phyloP scores from a whole-genome alignment of 2,113 vertebrate genomes.

The Oceanites oceanicus region DNA sequence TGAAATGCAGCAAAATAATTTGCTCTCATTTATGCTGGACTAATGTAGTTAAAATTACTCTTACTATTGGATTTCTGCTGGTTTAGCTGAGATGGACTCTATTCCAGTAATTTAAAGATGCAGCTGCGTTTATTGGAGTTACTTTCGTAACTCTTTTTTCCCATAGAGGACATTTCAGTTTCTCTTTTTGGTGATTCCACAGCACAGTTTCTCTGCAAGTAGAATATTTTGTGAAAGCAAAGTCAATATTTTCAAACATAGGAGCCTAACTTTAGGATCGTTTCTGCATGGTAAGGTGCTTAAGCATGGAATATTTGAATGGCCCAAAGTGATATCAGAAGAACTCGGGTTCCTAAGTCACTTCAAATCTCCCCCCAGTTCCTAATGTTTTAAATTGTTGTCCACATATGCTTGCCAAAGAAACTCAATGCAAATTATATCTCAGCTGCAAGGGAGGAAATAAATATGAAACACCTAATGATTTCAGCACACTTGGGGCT shows the following conservation, averaged over 20 bases:
- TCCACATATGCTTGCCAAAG: not conserved
- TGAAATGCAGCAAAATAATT: conserved; percentile 28
- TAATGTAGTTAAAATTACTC: not conserved
- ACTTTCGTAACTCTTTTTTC: not conserved
- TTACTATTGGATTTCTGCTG: conserved; percentile 5
- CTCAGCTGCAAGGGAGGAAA: conserved; percentile 21
- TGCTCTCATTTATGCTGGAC: conserved; percentile 26
- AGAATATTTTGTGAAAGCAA: not conserved
- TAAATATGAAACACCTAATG: conserved; percentile 40
- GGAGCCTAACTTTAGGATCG: not conserved
- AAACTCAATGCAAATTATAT: not conserved
- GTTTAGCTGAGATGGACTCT: not conserved
- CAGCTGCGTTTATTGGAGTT: not conserved
- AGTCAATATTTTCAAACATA: not conserved
- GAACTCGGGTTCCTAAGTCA: not conserved
- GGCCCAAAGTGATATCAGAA: not conserved
- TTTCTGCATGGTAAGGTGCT: not conserved
- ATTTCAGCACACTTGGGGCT: not conserved
- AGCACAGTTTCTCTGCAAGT: not conserved
- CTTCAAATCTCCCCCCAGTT: not conserved
- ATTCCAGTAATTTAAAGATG: not conserved
- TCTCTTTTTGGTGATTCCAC: not conserved
- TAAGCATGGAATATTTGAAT: not conserved
- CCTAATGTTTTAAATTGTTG: not conserved
- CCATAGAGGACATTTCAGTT: not conserved